Conservation (phyloP, 2,797 vertebrate genomes). For the Anguilla anguilla region DNA sequence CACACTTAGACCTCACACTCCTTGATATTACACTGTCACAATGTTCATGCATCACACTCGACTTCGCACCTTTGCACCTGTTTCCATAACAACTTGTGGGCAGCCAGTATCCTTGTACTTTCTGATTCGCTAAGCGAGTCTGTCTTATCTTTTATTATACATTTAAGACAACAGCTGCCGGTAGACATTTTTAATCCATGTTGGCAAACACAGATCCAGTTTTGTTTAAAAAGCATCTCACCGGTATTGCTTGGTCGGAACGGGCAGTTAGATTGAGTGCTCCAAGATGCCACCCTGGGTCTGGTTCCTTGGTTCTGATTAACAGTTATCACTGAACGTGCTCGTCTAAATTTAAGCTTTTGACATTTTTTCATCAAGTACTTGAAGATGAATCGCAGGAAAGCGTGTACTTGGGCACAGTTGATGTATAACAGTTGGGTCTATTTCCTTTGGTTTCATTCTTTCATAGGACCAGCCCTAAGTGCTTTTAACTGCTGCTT, state of each 20-base stretch:
- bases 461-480: neutral
- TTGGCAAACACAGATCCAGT: neutral
- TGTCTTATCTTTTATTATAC: too few relatives aligned
- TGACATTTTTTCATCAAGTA: neutral
- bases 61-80: too few relatives aligned
- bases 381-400: neutral
- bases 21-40: neutral
- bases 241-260: neutral
- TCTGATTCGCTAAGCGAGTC: too few relatives aligned
- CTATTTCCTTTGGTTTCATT: neutral
- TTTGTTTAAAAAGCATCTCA: too few relatives aligned
- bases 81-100: too few relatives aligned
- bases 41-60: neutral
- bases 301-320: neutral
- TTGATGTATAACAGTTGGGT: neutral
- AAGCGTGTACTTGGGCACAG: neutral
- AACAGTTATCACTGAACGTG: neutral
- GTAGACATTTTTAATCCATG: neutral
- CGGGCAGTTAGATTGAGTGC: neutral
- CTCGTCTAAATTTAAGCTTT: neutral
- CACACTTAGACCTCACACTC: neutral
- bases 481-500: neutral
- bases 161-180: neutral
- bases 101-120: too few relatives aligned
- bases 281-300: neutral